Evolutionary conservation across 2,888 invertebrate species (phyloP).

Genomic region (Lymantria monacha): DNA sequence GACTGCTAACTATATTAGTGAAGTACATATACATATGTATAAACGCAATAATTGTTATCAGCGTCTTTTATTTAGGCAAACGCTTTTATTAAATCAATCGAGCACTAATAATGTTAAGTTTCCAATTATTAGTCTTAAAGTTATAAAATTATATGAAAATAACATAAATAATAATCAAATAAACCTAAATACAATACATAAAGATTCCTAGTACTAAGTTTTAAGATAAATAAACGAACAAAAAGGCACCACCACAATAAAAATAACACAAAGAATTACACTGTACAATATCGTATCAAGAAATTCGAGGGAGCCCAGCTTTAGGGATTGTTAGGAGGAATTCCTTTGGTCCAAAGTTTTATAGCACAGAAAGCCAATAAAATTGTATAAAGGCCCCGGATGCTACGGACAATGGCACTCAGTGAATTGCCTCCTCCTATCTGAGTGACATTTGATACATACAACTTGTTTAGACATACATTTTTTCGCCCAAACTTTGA

Average conservation of each 20-base stretch:
- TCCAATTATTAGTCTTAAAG: too few relatives aligned
- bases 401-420: conserved; percentile 38
- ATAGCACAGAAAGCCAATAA: conserved; percentile 47
- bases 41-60: too few relatives aligned
- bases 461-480: conserved; percentile 19
- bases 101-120: too few relatives aligned
- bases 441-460: conserved; percentile 37
- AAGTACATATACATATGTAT: too few relatives aligned
- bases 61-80: too few relatives aligned
- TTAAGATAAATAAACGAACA: conserved; percentile 22
- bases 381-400: conserved; percentile 43
- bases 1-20: too few relatives aligned
- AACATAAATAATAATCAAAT: too few relatives aligned
- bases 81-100: too few relatives aligned
- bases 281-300: conserved; percentile 39
- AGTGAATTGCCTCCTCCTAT: conserved; percentile 37
- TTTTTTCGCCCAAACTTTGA: conserved; percentile 24
- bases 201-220: conserved; percentile 10
- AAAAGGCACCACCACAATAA: conserved; percentile 31
- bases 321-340: conserved; percentile 43
- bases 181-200: too few relatives aligned
- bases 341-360: conserved; percentile 47
- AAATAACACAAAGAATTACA: conserved; percentile 43
- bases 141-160: too few relatives aligned
- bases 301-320: conserved; percentile 37